Conservation (phyloP, 2,113 vertebrate species). For the Phaetusa simplex region DNA sequence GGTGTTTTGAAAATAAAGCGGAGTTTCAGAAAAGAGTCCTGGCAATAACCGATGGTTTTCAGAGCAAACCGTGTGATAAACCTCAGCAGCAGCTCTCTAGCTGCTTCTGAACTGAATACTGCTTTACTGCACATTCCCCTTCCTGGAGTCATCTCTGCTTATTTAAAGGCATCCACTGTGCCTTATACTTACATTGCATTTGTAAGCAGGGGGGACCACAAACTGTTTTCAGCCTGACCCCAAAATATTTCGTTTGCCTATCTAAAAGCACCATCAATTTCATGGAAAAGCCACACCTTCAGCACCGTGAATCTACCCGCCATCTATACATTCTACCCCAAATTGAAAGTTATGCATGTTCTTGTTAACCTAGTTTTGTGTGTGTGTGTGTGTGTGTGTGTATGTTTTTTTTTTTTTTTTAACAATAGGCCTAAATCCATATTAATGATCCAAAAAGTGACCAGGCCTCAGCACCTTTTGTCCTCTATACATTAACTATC, state of each 20-base stretch:
- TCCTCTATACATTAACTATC: slow-evolving; percentile 72
- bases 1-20: slow-evolving; percentile 5
- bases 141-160: neutral
- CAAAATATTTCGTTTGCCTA: neutral
- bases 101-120: neutral
- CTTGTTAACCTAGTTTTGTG: slow-evolving; percentile 81
- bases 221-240: neutral
- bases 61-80: neutral
- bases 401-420: neutral
- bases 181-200: neutral
- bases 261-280: neutral
- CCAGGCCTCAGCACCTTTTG: slow-evolving; percentile 74
- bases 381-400: rapidly evolving
- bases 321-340: neutral
- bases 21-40: neutral
- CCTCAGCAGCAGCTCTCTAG: neutral
- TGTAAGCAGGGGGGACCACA: neutral
- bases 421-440: slow-evolving; percentile 82
- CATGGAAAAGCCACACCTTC: neutral
- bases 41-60: neutral
- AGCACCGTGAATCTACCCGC: neutral
- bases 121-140: neutral
- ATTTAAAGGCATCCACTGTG: neutral
- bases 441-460: slow-evolving; percentile 73
- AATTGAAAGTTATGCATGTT: slow-evolving; percentile 35